Conservation (phyloP, 53 echinoderm and acorn worm species). For the Zoroaster sp. region DNA sequence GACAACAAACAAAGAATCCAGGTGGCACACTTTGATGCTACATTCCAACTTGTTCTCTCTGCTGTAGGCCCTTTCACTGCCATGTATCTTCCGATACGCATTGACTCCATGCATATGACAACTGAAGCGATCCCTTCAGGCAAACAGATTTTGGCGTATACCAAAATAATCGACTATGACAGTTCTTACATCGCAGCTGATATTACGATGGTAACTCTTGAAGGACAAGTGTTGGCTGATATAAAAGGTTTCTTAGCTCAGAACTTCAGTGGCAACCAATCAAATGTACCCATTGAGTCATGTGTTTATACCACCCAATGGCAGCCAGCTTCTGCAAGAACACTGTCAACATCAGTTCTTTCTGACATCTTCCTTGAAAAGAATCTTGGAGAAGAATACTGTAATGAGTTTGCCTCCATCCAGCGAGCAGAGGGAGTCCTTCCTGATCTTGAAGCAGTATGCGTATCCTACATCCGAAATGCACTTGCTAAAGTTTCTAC, state of each 20-base stretch:
- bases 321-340: slow-evolving; percentile 66
- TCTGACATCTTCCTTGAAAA: slow-evolving; percentile 61
- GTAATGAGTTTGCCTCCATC: slow-evolving; percentile 66
- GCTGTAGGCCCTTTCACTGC: slow-evolving; percentile 56
- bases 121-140: slow-evolving; percentile 57
- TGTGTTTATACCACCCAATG: slow-evolving; percentile 81
- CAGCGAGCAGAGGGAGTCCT: slow-evolving; percentile 55
- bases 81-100: slow-evolving; percentile 57
- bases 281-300: slow-evolving; percentile 60
- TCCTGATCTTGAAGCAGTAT: slow-evolving; percentile 63
- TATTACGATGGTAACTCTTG: slow-evolving; percentile 50
- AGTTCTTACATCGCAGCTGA: slow-evolving; percentile 66
- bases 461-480: slow-evolving; percentile 74
- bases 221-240: slow-evolving; percentile 56
- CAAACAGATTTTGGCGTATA: slow-evolving; percentile 62
- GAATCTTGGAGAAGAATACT: slow-evolving; percentile 30
- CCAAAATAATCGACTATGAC: slow-evolving; percentile 71
- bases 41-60: slow-evolving; percentile 77
- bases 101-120: slow-evolving; percentile 73
- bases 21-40: slow-evolving; percentile 75
- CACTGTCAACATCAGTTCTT: slow-evolving; percentile 66
- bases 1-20: slow-evolving; percentile 85
- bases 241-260: slow-evolving; percentile 64
- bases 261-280: slow-evolving; percentile 55
- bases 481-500: slow-evolving; percentile 57